Percentiles rank a stretch among this genome's conserved stretches.
phyloP scores from a whole-genome alignment of 1,140 invertebrate genomes.

The Yoshiicerus persimilis region DNA sequence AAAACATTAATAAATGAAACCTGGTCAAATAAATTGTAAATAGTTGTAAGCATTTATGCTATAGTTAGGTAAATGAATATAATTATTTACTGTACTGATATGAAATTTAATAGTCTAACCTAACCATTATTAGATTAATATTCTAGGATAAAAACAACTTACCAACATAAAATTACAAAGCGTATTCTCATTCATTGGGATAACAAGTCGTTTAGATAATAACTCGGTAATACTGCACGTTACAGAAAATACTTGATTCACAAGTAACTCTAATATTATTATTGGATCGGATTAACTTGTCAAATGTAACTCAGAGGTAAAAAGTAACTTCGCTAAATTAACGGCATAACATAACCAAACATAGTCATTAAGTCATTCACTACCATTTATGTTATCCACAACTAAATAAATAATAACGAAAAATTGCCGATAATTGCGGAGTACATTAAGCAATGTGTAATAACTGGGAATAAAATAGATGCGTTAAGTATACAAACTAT shows the following conservation, averaged over 20 bases:
- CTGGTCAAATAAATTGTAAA: not conserved
- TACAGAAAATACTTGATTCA: not conserved
- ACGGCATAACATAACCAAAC: not conserved
- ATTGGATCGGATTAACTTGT: not conserved
- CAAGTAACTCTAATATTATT: not conserved
- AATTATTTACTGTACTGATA: not conserved
- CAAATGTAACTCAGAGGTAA: not conserved
- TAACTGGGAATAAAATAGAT: not conserved
- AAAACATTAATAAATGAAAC: not conserved
- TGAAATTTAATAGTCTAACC: not conserved
- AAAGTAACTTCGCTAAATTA: not conserved
- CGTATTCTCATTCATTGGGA: not conserved
- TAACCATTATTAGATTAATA: not conserved
- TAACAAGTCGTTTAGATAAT: not conserved
- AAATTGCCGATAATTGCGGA: too few relatives aligned
- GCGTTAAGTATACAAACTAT: not conserved
- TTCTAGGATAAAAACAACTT: not conserved
- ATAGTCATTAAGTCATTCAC: not conserved
- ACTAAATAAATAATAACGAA: too few relatives aligned
- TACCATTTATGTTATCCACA: too few relatives aligned
- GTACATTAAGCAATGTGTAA: not conserved
- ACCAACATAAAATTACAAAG: not conserved
- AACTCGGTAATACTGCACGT: too few relatives aligned
- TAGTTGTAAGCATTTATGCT: not conserved
- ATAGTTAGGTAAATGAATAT: not conserved